Percentiles rank a stretch among this genome's conserved stretches.
Evolutionary conservation across 1,140 invertebrate species (phyloP).

Genomic region (Marisa cornuarietis): DNA sequence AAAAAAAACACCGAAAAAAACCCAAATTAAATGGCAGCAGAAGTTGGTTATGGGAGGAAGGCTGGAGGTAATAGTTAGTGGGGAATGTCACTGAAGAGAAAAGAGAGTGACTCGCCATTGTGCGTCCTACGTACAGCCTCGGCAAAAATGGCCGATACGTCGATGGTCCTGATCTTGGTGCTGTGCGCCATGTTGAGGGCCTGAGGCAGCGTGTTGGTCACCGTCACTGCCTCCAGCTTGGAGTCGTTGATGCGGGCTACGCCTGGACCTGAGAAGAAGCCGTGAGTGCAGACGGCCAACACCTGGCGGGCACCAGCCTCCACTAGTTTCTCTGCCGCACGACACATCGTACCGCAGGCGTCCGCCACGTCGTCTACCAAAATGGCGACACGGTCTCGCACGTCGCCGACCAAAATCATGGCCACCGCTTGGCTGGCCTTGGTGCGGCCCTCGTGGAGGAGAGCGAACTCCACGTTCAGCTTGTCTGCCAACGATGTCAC

Average conservation of each 20-base stretch:
- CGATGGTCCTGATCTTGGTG: constrained; percentile 94
- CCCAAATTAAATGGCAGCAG: too few relatives aligned
- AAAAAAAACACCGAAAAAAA: too few relatives aligned
- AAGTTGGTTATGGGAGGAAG: too few relatives aligned
- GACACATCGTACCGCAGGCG: constrained; percentile 98
- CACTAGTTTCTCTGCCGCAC: constrained; percentile 94
- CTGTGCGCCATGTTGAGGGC: constrained; percentile 96
- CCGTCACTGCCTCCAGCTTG: constrained; percentile 95
- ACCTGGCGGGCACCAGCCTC: constrained; percentile 98
- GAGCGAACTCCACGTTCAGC: constrained; percentile 96
- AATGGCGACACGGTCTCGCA: constrained; percentile 94
- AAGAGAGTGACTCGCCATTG: constrained; percentile 81
- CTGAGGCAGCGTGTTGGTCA: constrained; percentile 99
- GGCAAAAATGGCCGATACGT: constrained; percentile 97
- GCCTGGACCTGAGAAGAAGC: constrained; percentile 97
- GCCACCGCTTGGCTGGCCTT: constrained; percentile 97
- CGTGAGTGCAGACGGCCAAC: constrained; percentile 97
- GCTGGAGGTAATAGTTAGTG: constrained; percentile 22
- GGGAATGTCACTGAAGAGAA: constrained; percentile 62
- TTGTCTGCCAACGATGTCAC: constrained; percentile 95
- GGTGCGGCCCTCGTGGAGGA: constrained; percentile 99
- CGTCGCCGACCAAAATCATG: constrained; percentile 98
- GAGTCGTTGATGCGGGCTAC: constrained; percentile 95
- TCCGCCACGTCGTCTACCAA: constrained; percentile 99
- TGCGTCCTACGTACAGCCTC: constrained; percentile 96